Conservation (phyloP, 2,888 invertebrate species). For the Teleiodes luculella region DNA sequence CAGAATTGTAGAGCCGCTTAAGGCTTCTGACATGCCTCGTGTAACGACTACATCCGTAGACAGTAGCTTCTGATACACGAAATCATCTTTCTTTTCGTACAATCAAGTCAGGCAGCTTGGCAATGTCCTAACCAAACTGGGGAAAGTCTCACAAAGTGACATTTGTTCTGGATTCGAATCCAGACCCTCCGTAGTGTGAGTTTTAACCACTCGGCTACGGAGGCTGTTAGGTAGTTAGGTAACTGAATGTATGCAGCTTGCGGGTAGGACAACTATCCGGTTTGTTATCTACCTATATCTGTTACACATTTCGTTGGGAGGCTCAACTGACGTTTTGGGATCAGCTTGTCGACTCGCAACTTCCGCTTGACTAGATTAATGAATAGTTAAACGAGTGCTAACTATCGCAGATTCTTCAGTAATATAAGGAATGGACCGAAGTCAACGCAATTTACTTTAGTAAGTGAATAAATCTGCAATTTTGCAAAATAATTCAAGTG, state of each 20-base stretch:
- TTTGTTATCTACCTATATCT: constrained; percentile 43
- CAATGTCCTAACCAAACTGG: no score
- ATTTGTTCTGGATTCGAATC: no score
- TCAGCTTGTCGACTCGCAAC: constrained; percentile 16
- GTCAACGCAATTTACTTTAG: neutral
- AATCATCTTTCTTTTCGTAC: no score
- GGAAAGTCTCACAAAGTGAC: no score
- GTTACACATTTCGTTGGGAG: constrained; percentile 19
- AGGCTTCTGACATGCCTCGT: no score
- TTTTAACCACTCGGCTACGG: no score
- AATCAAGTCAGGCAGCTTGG: no score
- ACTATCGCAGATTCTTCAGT: constrained; percentile 10
- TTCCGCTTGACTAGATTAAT: constrained; percentile 19
- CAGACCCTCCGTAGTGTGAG: no score
- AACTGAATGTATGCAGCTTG: constrained; percentile 56
- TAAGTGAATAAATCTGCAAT: constrained; percentile 1
- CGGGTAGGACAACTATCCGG: constrained; percentile 62
- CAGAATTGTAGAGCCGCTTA: no score
- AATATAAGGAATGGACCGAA: constrained; percentile 2
- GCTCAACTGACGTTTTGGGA: constrained; percentile 19
- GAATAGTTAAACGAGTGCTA: constrained; percentile 11
- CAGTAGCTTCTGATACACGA: no score
- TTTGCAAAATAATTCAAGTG: constrained; percentile 2
- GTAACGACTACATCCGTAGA: no score
- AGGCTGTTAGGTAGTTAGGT: constrained; percentile 68